Evolutionary conservation across 2,888 invertebrate species (phyloP).

Genomic region (Sminthurinus aureus): DNA sequence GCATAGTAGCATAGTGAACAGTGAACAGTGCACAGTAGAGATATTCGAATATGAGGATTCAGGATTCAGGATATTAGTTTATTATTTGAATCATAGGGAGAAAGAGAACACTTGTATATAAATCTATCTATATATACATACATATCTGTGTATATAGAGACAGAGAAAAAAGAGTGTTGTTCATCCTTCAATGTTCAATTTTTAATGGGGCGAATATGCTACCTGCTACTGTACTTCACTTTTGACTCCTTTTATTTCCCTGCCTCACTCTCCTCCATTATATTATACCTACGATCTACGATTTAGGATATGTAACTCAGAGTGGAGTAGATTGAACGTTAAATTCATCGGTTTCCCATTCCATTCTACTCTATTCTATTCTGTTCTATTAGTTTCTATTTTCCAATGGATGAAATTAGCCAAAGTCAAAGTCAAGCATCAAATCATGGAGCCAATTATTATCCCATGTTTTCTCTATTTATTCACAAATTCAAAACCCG

Average conservation of each 20-base stretch:
- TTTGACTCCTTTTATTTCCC: background rate
- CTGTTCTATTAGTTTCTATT: too few species aligned
- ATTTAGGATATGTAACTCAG: too few species aligned
- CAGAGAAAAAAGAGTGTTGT: constrained; percentile 3
- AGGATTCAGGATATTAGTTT: background rate
- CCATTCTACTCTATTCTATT: too few species aligned
- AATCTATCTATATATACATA: background rate
- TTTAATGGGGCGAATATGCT: constrained; percentile 12
- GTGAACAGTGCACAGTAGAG: too few species aligned
- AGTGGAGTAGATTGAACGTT: too few species aligned
- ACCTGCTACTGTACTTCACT: background rate
- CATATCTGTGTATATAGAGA: background rate
- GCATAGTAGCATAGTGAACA: background rate
- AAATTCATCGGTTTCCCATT: too few species aligned
- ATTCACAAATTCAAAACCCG: background rate
- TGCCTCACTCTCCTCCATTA: background rate
- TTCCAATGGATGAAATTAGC: background rate
- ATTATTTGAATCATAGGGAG: background rate
- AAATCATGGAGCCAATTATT: constrained; percentile 3
- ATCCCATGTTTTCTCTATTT: background rate
- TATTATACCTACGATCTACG: background rate
- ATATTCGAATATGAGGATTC: too few species aligned
- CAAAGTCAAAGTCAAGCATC: constrained; percentile 7
- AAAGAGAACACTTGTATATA: too few species aligned
- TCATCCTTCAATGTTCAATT: constrained; percentile 2